phyloP scores from a whole-genome alignment of 2,888 invertebrate species.

The Leucophora obtusa region DNA sequence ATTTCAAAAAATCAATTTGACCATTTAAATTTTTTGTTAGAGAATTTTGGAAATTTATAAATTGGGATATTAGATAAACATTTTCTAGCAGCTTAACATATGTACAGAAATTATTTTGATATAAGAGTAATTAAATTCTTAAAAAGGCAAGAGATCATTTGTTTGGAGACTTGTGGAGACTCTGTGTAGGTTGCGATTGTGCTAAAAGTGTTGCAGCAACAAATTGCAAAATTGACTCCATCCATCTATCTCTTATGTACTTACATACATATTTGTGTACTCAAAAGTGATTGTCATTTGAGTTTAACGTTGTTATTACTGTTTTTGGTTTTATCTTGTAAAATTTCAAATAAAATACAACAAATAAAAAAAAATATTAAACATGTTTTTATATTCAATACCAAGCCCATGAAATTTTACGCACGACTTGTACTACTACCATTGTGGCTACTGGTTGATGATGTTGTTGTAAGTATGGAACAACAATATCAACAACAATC shows the following conservation, averaged over 20 bases:
- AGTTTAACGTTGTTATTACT: neutral
- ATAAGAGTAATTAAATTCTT: neutral
- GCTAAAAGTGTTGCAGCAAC: conserved; percentile 21
- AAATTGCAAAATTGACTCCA: conserved; percentile 17
- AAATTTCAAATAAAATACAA: conserved; percentile 62
- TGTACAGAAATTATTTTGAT: no score
- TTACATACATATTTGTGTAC: neutral
- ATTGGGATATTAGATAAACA: no score
- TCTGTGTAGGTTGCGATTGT: neutral
- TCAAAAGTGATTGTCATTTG: conserved; percentile 28
- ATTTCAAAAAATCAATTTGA: no score
- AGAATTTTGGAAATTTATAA: no score
- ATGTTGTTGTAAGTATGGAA: conserved; percentile 2
- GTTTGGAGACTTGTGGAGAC: conserved; percentile 27
- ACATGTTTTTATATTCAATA: conserved; percentile 73
- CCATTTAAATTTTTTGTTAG: no score
- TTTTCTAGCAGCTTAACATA: no score
- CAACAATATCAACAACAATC: neutral
- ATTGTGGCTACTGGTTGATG: conserved; percentile 64
- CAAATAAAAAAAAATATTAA: conserved; percentile 63
- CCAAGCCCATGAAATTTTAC: conserved; percentile 75
- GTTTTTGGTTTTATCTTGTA: conserved; percentile 18
- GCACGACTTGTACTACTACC: conserved; percentile 74
- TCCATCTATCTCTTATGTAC: neutral
- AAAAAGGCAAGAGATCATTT: neutral